Percentiles rank a stretch among this genome's conserved stretches.
These are phyloP conservation scores for Sylvilagus bachmani DNA, from an alignment of 2,113 vertebrate genomes.

Conservation along the genomic window DNA sequence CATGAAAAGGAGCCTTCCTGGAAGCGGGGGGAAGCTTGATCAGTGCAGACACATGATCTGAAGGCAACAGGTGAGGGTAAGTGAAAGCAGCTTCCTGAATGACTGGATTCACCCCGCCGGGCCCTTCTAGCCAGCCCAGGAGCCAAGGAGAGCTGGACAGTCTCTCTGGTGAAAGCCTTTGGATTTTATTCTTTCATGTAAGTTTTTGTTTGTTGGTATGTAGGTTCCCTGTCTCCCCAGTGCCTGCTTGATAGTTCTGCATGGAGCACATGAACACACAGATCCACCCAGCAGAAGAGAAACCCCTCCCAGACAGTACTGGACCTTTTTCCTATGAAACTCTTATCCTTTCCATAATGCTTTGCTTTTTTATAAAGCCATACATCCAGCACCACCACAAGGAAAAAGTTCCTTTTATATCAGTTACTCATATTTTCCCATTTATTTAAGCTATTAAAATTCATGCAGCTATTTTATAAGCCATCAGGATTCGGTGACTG, in stretches of 20 bases:
- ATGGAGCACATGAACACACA: background rate
- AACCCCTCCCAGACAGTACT: conserved; percentile 21
- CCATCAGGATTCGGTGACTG: conserved; percentile 88
- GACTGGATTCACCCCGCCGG: background rate
- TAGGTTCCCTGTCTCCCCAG: background rate
- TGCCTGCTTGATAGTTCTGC: conserved; percentile 4
- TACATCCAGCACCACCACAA: conserved; percentile 83
- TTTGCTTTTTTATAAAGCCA: conserved; percentile 85
- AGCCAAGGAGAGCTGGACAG: background rate
- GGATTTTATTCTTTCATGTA: conserved; percentile 10
- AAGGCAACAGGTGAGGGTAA: conserved; percentile 63
- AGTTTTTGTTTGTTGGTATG: background rate
- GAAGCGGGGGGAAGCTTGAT: conserved; percentile 54
- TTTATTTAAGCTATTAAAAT: conserved; percentile 90
- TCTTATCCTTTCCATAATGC: conserved; percentile 85
- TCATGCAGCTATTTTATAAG: conserved; percentile 90
- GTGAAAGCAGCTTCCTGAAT: conserved; percentile 51
- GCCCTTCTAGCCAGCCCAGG: conserved; percentile 2
- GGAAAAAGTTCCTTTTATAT: conserved; percentile 89
- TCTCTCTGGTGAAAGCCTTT: conserved; percentile 21
- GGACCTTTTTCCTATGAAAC: conserved; percentile 76
- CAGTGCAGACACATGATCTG: conserved; percentile 63
- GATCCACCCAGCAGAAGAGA: conserved; percentile 60
- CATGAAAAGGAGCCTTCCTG: conserved; percentile 69
- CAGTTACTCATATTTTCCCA: conserved; percentile 91